Conservation (phyloP, 2,113 vertebrate species). For the Ceyx melanurus region DNA sequence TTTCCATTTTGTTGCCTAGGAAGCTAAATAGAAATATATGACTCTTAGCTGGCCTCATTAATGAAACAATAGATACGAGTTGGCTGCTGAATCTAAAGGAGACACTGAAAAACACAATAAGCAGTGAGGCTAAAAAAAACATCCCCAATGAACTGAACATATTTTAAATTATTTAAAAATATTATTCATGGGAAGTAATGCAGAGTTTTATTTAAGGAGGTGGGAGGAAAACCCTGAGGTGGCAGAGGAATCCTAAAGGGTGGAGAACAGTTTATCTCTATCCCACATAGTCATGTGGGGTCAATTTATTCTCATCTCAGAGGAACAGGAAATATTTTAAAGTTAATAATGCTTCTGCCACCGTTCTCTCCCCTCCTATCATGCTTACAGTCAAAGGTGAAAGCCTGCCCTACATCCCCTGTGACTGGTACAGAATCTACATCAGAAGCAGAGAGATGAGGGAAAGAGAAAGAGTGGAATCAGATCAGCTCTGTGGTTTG, state of each 20-base stretch:
- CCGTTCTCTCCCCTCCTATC: slow-evolving; percentile 22
- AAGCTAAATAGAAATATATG: slow-evolving; percentile 45
- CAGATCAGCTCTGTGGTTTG: slow-evolving; percentile 46
- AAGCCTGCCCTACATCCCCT: not conserved
- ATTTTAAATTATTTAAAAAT: slow-evolving; percentile 32
- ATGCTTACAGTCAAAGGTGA: slow-evolving; percentile 65
- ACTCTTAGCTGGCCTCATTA: not conserved
- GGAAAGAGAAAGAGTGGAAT: slow-evolving; percentile 3
- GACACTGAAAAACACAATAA: not conserved
- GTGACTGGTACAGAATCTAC: slow-evolving; percentile 34
- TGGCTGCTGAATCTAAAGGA: slow-evolving; percentile 1
- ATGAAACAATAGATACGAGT: not conserved
- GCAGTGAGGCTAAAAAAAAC: not conserved
- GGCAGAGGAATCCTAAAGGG: slow-evolving; percentile 14
- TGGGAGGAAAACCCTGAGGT: slow-evolving; percentile 11
- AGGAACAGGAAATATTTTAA: slow-evolving; percentile 62
- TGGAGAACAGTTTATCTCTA: slow-evolving; percentile 12
- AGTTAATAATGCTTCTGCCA: slow-evolving; percentile 64
- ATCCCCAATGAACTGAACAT: not conserved
- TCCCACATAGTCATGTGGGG: slow-evolving; percentile 31
- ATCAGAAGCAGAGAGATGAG: slow-evolving; percentile 47
- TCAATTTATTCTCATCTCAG: slow-evolving; percentile 67
- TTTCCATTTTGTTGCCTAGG: slow-evolving; percentile 31
- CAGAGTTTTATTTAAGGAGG: slow-evolving; percentile 7
- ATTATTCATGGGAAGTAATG: not conserved